A percentile compares a stretch with the other conserved stretches of the same genome.
Evolutionary conservation across 2,888 invertebrate genomes (phyloP).

Genomic region (Tribolium freemani): DNA sequence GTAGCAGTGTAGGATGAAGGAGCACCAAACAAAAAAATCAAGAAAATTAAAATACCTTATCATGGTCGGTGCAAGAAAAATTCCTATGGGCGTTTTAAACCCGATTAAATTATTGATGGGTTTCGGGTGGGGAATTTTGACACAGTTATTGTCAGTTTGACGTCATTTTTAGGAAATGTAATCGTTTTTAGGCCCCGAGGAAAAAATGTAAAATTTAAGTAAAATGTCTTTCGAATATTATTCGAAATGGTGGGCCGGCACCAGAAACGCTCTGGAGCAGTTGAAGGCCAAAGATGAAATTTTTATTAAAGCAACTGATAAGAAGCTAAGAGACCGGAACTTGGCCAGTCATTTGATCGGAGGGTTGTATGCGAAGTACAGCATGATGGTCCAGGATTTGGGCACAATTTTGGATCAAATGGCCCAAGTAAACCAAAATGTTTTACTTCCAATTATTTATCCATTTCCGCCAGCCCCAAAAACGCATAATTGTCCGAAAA

Average conservation of each 20-base stretch:
- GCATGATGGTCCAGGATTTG: constrained; percentile 71
- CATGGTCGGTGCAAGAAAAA: constrained; percentile 4
- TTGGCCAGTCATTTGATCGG: constrained; percentile 70
- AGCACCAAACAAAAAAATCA: constrained; percentile 20
- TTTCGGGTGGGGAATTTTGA: background rate
- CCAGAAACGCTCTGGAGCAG: constrained; percentile 66
- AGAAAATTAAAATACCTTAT: constrained; percentile 31
- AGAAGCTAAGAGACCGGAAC: constrained; percentile 66
- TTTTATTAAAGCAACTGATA: constrained; percentile 52
- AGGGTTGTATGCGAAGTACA: constrained; percentile 71
- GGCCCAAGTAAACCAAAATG: constrained; percentile 63
- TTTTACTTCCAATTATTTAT: background rate
- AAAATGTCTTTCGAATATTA: constrained; percentile 69
- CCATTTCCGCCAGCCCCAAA: constrained; percentile 66
- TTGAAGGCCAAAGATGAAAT: constrained; percentile 65
- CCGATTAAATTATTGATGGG: too few species aligned
- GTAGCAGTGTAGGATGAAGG: constrained; percentile 39
- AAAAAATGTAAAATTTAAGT: constrained; percentile 16
- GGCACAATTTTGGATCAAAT: constrained; percentile 75
- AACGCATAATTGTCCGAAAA: constrained; percentile 71
- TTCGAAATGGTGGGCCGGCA: constrained; percentile 69
- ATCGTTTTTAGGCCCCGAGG: background rate
- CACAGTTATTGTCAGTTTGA: background rate
- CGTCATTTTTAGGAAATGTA: background rate
- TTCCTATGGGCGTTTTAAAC: too few species aligned